A percentile compares a stretch with the other conserved stretches of the same genome.
These are phyloP conservation scores for Thereva unica DNA, from an alignment of 2,888 invertebrate genomes.

Conservation along the genomic window DNA sequence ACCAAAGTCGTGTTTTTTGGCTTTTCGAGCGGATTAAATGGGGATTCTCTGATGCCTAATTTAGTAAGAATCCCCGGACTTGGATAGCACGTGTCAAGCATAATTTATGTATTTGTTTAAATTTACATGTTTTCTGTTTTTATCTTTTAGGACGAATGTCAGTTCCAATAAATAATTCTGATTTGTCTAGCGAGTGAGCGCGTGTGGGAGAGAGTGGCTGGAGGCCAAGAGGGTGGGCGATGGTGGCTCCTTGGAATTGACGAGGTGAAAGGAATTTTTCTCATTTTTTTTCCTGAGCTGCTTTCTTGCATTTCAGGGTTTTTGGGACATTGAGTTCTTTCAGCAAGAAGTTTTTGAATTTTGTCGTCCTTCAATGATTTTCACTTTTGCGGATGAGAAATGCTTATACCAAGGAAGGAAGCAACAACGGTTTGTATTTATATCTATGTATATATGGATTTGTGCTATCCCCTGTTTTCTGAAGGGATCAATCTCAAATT, in stretches of 20 bases:
- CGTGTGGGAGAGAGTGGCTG: not conserved
- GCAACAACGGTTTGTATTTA: too few relatives aligned
- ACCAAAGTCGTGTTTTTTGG: conserved; percentile 38
- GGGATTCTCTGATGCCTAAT: conserved; percentile 21
- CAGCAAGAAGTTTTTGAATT: too few relatives aligned
- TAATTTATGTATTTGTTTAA: conserved; percentile 38
- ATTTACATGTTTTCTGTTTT: conserved; percentile 24
- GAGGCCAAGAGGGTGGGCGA: not conserved
- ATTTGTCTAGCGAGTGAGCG: not conserved
- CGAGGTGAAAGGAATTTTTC: too few relatives aligned
- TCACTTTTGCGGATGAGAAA: too few relatives aligned
- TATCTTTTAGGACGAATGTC: conserved; percentile 4
- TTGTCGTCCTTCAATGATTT: too few relatives aligned
- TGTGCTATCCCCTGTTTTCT: conserved; percentile 1
- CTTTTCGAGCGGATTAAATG: conserved; percentile 37
- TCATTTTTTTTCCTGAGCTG: too few relatives aligned
- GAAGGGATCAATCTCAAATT: conserved; percentile 17
- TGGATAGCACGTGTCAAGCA: conserved; percentile 41
- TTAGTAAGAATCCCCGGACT: conserved; percentile 16
- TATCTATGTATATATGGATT: too few relatives aligned
- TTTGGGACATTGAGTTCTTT: too few relatives aligned
- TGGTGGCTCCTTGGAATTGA: not conserved
- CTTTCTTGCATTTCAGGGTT: too few relatives aligned
- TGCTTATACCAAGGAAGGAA: too few relatives aligned
- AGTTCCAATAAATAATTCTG: conserved; percentile 16